Base-by-base conservation (phyloP, 2,888 invertebrate species). In the Onthophagus sagittarius region DNA sequence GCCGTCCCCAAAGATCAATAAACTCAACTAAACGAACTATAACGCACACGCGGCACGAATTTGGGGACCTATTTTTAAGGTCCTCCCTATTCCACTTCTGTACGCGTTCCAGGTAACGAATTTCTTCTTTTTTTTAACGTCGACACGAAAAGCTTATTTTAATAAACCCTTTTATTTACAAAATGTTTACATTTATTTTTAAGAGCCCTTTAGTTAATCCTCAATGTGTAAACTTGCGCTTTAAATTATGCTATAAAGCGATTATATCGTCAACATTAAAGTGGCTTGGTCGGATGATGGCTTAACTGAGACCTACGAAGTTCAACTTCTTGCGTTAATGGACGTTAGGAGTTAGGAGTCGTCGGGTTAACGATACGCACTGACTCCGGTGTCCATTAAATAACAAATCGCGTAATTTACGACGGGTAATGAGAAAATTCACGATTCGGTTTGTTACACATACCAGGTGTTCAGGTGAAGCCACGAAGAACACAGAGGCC, bases 391-490 rank as follows among this genome's bases (percentile, higher is more conserved):
- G 71, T 13, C 62, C 62, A 71, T 62, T 71, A 62, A 71, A 71
- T 71, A 71, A 71, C 31, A 62, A 71, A 71, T 71, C 71, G 62
- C 62, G 14, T 67, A 67, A 67, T 67, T 67, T 67, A 32, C 67
- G 67, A 67, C n/a, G 39, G 39, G 39, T 53, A 53, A 53, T 53
- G 39, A 53, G 39, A 53, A 53, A 53, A 67, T 15, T 31, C 31
- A 64, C 13, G 65, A 71, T 71, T 71, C 71, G 71, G 33, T 71
- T 63, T 63, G 71, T 71, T 71, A 71, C 71, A 71, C 71, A 71
- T 33, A 71, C 14, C 64, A 71, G 71, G 71, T 64, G 71, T 71
- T 71, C 65, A 5, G 63, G 23, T 71, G 39, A 63, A 67, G n/a
- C 67, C 7, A 31, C 7, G 67, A 32, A 31, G 23, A 31, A n/a